A percentile compares a stretch with the other conserved stretches of the same genome.
These are phyloP conservation scores for Andrena minutula DNA, from an alignment of 2,888 invertebrate species.

Conservation along the genomic window DNA sequence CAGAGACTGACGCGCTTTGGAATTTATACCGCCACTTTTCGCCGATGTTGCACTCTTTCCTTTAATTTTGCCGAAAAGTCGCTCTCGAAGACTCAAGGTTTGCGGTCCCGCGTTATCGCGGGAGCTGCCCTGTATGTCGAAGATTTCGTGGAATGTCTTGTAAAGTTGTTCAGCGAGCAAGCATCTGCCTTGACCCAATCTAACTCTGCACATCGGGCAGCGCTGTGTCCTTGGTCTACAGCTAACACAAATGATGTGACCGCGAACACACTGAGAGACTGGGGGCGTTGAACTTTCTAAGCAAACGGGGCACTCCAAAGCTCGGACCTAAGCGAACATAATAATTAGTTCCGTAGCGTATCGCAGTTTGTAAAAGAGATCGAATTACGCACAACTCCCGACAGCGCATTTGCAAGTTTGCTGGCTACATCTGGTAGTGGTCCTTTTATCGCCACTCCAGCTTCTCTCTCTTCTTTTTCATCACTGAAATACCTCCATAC, in stretches of 20 bases:
- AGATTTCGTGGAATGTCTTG: conserved; percentile 78
- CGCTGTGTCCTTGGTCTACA: conserved; percentile 87
- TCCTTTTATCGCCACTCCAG: conserved; percentile 76
- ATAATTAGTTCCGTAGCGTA: conserved; percentile 15
- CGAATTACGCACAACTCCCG: conserved; percentile 74
- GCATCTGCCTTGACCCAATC: conserved; percentile 82
- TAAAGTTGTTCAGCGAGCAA: conserved; percentile 82
- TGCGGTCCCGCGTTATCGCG: background rate
- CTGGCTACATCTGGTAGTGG: conserved; percentile 81
- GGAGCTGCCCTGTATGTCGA: conserved; percentile 63
- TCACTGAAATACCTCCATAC: conserved; percentile 76
- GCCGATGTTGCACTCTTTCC: conserved; percentile 20
- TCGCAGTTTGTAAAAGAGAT: background rate
- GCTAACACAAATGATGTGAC: conserved; percentile 87
- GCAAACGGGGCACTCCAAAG: conserved; percentile 88
- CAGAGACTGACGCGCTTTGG: conserved; percentile 55
- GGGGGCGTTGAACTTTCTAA: conserved; percentile 88
- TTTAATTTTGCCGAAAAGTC: conserved; percentile 71
- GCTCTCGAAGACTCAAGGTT: conserved; percentile 61
- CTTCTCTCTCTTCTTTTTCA: conserved; percentile 58
- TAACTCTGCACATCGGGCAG: conserved; percentile 88
- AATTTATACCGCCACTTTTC: conserved; percentile 18
- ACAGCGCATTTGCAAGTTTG: conserved; percentile 80
- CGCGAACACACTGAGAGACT: conserved; percentile 88
- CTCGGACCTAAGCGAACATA: conserved; percentile 61